Percentiles rank a stretch among this genome's conserved stretches.
Conservation (phyloP, 2,888 invertebrate species). For the Scelioninae gen. 1 region DNA sequence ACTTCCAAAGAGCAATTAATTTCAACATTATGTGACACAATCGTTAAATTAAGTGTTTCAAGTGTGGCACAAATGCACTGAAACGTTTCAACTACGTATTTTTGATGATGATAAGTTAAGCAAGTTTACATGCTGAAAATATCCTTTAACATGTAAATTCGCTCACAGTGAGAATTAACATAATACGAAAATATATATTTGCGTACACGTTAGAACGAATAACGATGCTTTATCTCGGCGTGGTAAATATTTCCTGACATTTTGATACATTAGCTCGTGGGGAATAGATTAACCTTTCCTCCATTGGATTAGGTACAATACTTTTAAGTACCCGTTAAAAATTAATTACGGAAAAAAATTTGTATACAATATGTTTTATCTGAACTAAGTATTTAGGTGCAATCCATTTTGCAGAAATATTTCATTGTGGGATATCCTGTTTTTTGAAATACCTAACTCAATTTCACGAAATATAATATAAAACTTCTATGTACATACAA, state of each 20-base stretch:
- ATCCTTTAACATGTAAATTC: constrained; percentile 11
- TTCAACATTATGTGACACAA: background rate
- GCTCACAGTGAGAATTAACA: constrained; percentile 1
- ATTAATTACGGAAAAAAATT: no score
- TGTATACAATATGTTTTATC: no score
- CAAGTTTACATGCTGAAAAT: background rate
- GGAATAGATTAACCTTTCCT: constrained; percentile 18
- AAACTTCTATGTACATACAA: no score
- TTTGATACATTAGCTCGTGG: constrained; percentile 4
- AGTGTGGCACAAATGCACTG: background rate
- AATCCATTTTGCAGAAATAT: no score
- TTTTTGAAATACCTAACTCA: no score
- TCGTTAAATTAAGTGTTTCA: constrained; percentile 6
- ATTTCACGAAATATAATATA: no score
- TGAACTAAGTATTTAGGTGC: no score
- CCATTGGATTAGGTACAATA: background rate
- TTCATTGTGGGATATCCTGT: no score
- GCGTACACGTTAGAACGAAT: background rate
- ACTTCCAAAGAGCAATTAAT: background rate
- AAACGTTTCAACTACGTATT: background rate
- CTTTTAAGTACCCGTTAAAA: no score
- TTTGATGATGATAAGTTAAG: constrained; percentile 10
- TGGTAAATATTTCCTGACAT: constrained; percentile 2
- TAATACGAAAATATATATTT: constrained; percentile 20
- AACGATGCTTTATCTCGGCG: background rate